phyloP scores from a whole-genome alignment of 2,113 vertebrate genomes.

The Lagopus muta region DNA sequence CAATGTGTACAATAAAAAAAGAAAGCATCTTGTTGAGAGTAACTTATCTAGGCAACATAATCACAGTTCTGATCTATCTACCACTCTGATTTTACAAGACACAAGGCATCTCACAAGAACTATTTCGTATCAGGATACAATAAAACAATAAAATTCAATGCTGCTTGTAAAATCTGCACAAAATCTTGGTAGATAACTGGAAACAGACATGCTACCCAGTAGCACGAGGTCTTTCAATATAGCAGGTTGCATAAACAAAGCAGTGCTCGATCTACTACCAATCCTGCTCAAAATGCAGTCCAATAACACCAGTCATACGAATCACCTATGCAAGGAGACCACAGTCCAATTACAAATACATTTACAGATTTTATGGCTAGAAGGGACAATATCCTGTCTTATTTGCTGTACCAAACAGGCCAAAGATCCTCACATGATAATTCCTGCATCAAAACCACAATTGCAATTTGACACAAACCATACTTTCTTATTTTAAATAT shows the following conservation, averaged over 20 bases:
- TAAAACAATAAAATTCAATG: slow-evolving; percentile 27
- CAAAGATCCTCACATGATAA: not conserved
- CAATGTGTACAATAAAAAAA: not conserved
- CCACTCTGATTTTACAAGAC: slow-evolving; percentile 24
- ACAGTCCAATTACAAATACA: slow-evolving; percentile 1
- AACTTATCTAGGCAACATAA: slow-evolving; percentile 1
- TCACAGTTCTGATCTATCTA: slow-evolving; percentile 13
- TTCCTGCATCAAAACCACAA: not conserved
- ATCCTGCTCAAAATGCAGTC: not conserved
- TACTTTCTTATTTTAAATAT: not conserved
- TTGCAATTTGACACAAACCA: not conserved
- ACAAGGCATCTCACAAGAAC: not conserved
- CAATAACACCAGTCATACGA: not conserved
- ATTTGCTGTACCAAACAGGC: not conserved
- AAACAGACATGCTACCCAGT: slow-evolving; percentile 26
- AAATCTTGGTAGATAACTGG: slow-evolving; percentile 4
- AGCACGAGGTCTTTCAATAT: not conserved
- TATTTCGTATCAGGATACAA: slow-evolving; percentile 6
- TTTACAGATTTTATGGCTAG: slow-evolving; percentile 10
- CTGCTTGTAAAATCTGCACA: slow-evolving; percentile 18
- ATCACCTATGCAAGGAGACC: not conserved
- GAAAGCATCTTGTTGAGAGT: not conserved
- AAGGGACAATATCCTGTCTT: not conserved
- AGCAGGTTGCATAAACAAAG: not conserved
- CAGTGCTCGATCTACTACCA: not conserved